Evolutionary conservation across 2,888 invertebrate species (phyloP).

Genomic region (Melanchra persicariae): DNA sequence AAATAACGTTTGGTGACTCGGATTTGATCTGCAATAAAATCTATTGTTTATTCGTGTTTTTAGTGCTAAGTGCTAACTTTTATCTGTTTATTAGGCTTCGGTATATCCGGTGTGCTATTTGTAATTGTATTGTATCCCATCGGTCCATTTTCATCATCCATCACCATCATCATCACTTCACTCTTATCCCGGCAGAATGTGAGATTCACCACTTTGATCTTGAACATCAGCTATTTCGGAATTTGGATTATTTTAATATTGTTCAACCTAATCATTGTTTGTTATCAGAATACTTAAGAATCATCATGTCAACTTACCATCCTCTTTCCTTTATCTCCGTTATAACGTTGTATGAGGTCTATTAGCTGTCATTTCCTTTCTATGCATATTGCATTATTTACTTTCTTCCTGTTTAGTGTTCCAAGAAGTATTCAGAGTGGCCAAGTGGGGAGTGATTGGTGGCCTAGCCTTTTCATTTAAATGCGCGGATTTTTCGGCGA

Average conservation of each 20-base stretch:
- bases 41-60: constrained; percentile 36
- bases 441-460: too few relatives aligned
- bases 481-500: not conserved
- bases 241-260: not conserved
- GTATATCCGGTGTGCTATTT: constrained; percentile 15
- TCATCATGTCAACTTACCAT: not conserved
- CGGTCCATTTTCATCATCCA: not conserved
- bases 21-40: constrained; percentile 46
- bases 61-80: constrained; percentile 11
- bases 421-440: not conserved
- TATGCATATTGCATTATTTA: not conserved
- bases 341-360: too few relatives aligned
- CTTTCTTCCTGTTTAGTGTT: not conserved
- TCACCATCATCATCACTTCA: not conserved
- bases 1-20: constrained; percentile 50
- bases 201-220: not conserved
- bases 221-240: not conserved
- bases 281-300: not conserved
- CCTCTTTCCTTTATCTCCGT: not conserved
- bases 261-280: not conserved
- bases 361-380: not conserved
- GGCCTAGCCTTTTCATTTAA: too few relatives aligned
- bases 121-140: not conserved
- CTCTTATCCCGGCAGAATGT: not conserved
- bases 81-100: constrained; percentile 18